Base-by-base conservation (phyloP, 2,797 vertebrate genomes). In the Acomys russatus region DNA sequence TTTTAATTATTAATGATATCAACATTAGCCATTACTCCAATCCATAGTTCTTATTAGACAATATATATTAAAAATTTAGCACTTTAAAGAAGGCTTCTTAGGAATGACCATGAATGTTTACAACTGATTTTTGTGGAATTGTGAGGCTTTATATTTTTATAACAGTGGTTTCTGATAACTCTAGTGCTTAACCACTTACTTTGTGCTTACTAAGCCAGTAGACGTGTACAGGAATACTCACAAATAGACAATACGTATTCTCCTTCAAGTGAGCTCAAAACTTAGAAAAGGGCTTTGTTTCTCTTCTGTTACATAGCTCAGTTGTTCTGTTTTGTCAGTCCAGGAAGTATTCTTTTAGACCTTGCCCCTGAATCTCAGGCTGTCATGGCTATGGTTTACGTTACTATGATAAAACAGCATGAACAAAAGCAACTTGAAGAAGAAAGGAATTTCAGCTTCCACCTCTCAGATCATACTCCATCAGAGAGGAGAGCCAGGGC, bases 1-100 rank as follows among this genome's bases (percentile, higher is more conserved):
- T 51, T 70, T 38, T 49, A 90, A 70, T 82, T 86, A 73, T 35
- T 56, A 22, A 44, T 76, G 5, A 17, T 18, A 59, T 63, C 38
- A 83, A 12, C 38, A 54, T 61, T 44, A 76, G 35, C 11, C 3
- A 61, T 20, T 70, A 76, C 25, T 89, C 6, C 38, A 73, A 83
- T 33, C 23, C 79, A 35, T 49, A 28, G 73, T 82, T 96, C 59
- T 83, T 71, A 73, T 90, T 63, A 82, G 44, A 71, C 59, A 90
- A 64, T 5, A 12, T 11, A 49, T 33, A 64, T 88, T 90, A 94
- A 84, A 70, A 96, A 94, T 78, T 83, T 51, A 88, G 1, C n/a
- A 64, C 73, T 92, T 92, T 12, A 49, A 9, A 85, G 56, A 91
- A 63, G 25, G 1, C 2, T 44, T 78, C 25, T 76, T 76, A 64